Conservation (phyloP, 2,797 vertebrate genomes). For the Botia kubotai region DNA sequence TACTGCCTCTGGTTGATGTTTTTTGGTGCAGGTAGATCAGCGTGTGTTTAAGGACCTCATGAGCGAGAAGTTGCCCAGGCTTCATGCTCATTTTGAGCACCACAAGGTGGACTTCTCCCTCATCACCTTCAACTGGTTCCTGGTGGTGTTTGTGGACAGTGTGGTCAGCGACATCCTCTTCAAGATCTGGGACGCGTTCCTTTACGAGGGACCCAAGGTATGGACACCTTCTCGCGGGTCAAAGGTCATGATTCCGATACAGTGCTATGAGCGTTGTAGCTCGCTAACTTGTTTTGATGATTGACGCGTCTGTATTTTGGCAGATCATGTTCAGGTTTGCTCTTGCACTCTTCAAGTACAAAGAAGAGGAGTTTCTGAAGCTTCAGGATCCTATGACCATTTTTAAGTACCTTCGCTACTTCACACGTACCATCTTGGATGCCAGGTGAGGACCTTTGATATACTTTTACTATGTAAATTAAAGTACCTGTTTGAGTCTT, state of each 20-base stretch:
- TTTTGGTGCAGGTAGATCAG: constrained; percentile 89
- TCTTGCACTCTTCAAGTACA: constrained; percentile 94
- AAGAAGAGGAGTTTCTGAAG: constrained; percentile 96
- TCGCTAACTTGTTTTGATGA: background rate
- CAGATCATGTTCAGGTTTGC: constrained; percentile 97
- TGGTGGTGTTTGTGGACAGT: constrained; percentile 97
- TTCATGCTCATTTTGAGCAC: constrained; percentile 91
- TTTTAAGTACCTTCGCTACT: constrained; percentile 94
- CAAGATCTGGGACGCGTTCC: constrained; percentile 97
- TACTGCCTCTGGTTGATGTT: constrained; percentile 2
- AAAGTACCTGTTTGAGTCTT: background rate
- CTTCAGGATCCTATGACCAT: constrained; percentile 90
- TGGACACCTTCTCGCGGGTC: background rate
- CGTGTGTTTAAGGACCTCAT: constrained; percentile 96
- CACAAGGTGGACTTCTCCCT: constrained; percentile 95
- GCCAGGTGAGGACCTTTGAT: constrained; percentile 78
- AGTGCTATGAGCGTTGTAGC: too few species aligned
- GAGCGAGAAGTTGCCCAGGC: constrained; percentile 92
- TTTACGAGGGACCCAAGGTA: constrained; percentile 98
- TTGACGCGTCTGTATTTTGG: constrained; percentile 34
- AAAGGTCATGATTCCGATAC: too few species aligned
- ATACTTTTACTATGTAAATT: background rate
- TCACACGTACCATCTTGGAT: constrained; percentile 91
- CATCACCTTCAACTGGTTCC: constrained; percentile 99
- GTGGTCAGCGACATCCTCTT: constrained; percentile 96